phyloP scores from a whole-genome alignment of 1,140 invertebrate genomes.

The Ostrea denselamellosa region DNA sequence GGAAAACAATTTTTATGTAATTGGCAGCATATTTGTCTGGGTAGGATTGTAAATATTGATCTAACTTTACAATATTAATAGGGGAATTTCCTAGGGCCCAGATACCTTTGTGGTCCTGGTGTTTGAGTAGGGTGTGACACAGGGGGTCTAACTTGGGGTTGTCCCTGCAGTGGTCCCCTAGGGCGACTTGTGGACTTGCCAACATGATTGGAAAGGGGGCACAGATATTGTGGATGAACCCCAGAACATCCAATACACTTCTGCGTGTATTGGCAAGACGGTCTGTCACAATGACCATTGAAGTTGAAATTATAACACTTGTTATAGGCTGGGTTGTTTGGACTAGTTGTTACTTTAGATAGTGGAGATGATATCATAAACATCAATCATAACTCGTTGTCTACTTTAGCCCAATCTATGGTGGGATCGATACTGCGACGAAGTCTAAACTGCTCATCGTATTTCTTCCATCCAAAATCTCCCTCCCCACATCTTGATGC shows the following conservation, averaged over 20 bases:
- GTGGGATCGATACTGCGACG: no score
- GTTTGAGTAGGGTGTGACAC: background rate
- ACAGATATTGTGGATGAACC: conserved; percentile 28
- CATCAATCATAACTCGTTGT: conserved; percentile 32
- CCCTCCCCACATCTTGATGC: no score
- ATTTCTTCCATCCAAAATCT: no score
- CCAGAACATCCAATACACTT: background rate
- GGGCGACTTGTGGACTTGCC: background rate
- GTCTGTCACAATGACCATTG: no score
- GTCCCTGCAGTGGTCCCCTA: background rate
- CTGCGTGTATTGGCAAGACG: no score
- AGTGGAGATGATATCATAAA: background rate
- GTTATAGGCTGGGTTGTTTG: no score
- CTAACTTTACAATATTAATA: background rate
- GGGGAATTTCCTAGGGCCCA: background rate
- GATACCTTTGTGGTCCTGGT: no score
- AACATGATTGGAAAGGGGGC: background rate
- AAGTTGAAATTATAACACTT: no score
- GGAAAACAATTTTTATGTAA: background rate
- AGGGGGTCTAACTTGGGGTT: background rate
- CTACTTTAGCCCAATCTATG: no score
- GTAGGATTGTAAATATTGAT: background rate
- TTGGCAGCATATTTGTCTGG: background rate
- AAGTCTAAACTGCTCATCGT: no score
- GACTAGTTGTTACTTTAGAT: no score